Conservation (phyloP, 2,888 invertebrate species). For the Periphyllus acericola region DNA sequence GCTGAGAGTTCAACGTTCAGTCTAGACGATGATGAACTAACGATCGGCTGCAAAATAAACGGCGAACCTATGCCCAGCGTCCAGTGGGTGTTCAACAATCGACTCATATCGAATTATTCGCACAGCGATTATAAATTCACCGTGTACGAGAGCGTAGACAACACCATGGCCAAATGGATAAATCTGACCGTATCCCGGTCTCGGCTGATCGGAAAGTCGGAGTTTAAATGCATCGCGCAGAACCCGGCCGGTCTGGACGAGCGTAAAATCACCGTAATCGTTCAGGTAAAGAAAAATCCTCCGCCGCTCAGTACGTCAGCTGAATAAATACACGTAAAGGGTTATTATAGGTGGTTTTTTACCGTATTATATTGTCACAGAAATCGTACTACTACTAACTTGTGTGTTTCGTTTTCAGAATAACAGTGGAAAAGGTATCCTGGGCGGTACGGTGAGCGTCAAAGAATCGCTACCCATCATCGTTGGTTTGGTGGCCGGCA, state of each 20-base stretch:
- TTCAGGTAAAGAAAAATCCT: constrained; percentile 3
- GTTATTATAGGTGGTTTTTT: constrained; percentile 18
- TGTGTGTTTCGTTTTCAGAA: constrained; percentile 15
- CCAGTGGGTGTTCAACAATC: constrained; percentile 78
- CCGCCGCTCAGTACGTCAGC: neutral
- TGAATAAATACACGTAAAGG: neutral
- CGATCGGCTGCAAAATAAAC: constrained; percentile 78
- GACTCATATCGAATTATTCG: constrained; percentile 68
- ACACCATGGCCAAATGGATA: constrained; percentile 70
- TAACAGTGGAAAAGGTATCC: constrained; percentile 4
- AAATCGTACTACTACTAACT: neutral
- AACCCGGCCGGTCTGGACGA: constrained; percentile 84
- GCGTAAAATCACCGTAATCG: constrained; percentile 73
- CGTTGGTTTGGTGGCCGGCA: constrained; percentile 43
- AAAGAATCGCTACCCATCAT: constrained; percentile 37
- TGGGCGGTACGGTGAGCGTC: neutral
- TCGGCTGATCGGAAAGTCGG: constrained; percentile 74
- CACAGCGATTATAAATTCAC: constrained; percentile 64
- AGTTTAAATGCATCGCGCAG: constrained; percentile 82
- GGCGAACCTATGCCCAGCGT: constrained; percentile 82
- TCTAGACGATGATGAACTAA: constrained; percentile 74
- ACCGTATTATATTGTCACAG: neutral
- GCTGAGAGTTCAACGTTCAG: constrained; percentile 71
- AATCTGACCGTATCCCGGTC: constrained; percentile 78
- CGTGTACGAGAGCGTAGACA: constrained; percentile 63